phyloP scores from a whole-genome alignment of 2,888 invertebrate genomes.

The Dorcus parallelipipedus region DNA sequence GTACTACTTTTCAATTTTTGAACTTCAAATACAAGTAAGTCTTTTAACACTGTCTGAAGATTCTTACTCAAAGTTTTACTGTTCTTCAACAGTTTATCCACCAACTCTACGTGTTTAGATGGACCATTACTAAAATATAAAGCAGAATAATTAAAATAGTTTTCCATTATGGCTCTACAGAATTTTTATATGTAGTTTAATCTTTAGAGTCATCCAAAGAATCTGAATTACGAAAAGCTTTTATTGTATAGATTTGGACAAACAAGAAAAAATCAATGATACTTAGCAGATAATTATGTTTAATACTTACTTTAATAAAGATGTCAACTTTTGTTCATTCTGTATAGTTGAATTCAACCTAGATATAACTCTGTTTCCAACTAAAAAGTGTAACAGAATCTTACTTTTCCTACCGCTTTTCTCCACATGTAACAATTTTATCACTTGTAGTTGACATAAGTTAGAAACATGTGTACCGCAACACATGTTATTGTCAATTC shows the following conservation, averaged over 20 bases:
- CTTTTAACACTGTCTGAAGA: slow-evolving; percentile 62
- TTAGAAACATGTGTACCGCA: slow-evolving; percentile 85
- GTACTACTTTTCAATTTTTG: slow-evolving; percentile 54
- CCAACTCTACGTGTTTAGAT: slow-evolving; percentile 64
- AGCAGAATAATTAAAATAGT: too few relatives aligned
- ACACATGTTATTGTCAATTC: slow-evolving; percentile 78
- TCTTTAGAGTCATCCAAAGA: too few relatives aligned
- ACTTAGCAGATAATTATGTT: neutral
- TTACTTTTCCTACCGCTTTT: slow-evolving; percentile 69
- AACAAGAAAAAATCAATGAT: neutral
- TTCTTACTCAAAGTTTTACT: slow-evolving; percentile 63
- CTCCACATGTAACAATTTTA: slow-evolving; percentile 66
- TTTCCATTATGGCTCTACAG: too few relatives aligned
- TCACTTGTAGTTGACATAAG: slow-evolving; percentile 64
- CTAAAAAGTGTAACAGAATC: slow-evolving; percentile 65
- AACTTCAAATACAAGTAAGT: slow-evolving; percentile 67
- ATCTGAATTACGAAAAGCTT: neutral
- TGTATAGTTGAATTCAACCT: slow-evolving; percentile 60
- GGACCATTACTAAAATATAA: slow-evolving; percentile 63
- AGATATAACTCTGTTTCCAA: slow-evolving; percentile 66
- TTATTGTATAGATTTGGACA: neutral
- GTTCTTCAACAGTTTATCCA: slow-evolving; percentile 71
- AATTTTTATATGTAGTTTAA: too few relatives aligned
- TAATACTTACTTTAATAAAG: slow-evolving; percentile 65
- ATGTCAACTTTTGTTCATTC: slow-evolving; percentile 66